phyloP scores from a whole-genome alignment of 2,113 vertebrate genomes.

The Toxotes chatareus region DNA sequence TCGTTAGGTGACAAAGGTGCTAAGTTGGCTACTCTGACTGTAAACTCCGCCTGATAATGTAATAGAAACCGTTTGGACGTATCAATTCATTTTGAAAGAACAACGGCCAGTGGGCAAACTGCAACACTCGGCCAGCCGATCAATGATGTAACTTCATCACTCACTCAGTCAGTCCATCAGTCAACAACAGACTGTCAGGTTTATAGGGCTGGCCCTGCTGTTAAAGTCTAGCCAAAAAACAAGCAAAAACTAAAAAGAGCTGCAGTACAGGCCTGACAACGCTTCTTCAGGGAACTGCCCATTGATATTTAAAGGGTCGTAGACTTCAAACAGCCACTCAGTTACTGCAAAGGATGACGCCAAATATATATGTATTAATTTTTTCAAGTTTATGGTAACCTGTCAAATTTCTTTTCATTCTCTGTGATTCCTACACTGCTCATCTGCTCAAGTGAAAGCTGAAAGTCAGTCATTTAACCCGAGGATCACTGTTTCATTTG shows the following conservation, averaged over 20 bases:
- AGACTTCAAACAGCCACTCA: background rate
- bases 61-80: too few species aligned
- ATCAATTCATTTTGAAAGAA: too few species aligned
- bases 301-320: background rate
- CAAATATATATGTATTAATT: background rate
- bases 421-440: background rate
- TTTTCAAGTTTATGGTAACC: background rate
- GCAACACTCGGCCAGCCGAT: too few species aligned
- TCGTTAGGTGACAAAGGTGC: too few species aligned
- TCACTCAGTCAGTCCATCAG: too few species aligned
- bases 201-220: too few species aligned
- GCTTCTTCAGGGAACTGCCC: background rate
- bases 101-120: too few species aligned
- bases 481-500: background rate
- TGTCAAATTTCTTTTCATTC: background rate
- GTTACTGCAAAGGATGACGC: background rate
- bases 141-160: too few species aligned
- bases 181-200: too few species aligned
- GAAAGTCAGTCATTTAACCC: background rate
- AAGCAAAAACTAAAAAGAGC: background rate
- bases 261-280: background rate
- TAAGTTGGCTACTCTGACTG: too few species aligned
- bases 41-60: too few species aligned
- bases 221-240: too few species aligned
- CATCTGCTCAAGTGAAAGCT: background rate